Base-by-base conservation (phyloP, 1,140 invertebrate species). In the Drosophila auraria region DNA sequence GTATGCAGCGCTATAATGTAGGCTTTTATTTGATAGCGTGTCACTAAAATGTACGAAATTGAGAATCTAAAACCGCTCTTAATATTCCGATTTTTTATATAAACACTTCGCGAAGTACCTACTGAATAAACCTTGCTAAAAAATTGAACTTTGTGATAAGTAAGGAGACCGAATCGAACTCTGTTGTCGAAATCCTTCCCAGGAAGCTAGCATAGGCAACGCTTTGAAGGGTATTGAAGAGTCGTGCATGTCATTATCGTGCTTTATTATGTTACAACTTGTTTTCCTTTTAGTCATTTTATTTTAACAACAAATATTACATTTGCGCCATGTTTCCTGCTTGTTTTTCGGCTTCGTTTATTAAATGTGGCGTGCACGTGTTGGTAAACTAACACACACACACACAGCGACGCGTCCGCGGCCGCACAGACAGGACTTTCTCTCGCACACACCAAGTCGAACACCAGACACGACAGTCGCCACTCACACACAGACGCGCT, bases 281-380 rank as follows among this genome's bases (percentile, higher is more conserved):
- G 71, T 83, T 77, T 69, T 77, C 56, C 62, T 63, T 78, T 69
- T 80, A 77, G 72, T 87, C 70, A 74, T 84, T 82, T 89, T 84
- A 84, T 90, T 89, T 90, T 76, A 90, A 90, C 86, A 89, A 84
- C 84, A 90, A 90, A 89, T 76, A 89, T 78, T 72, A 89, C 77
- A 84, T 89, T 89, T 89, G 78, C 65, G 83, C 76, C 71, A 80
- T 87, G 83, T 83, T 87, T 83, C 64, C 65, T 71, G 76, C 76
- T 84, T 81, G 78, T 83, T 84, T 83, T 76, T 82, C 65, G 70
- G 47, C 80, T 49, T 76, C 74, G 65, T 82, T 87, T 89, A 78
- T 84, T 84, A 91, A 90, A 90, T 90, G 78, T 82, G 68, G 69
- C 87, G 72, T 77, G 86, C 87, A 90, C 86, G 86, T 90, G 86